These are phyloP conservation scores for Aldabrachelys gigantea DNA, from an alignment of 2,113 vertebrate genomes.

Conservation along the genomic window DNA sequence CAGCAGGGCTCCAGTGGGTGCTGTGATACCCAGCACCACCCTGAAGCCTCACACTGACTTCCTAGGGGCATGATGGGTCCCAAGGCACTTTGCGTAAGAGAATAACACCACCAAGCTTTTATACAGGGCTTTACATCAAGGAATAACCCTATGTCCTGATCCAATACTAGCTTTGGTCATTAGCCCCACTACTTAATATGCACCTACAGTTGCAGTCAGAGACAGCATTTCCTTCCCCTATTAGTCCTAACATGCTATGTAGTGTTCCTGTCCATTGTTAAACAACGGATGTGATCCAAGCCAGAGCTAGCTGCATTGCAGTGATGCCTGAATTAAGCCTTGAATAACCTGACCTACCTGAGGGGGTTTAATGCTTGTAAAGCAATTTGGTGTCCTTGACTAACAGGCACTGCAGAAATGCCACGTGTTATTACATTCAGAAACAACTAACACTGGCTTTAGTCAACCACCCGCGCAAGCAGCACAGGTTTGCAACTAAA, in stretches of 20 bases:
- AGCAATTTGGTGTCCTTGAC: conserved; percentile 71
- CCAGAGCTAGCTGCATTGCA: conserved; percentile 57
- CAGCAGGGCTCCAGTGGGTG: no score
- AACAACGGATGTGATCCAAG: conserved; percentile 66
- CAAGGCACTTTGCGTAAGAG: background rate
- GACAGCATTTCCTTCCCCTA: conserved; percentile 70
- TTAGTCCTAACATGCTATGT: conserved; percentile 53
- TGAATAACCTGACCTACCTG: conserved; percentile 67
- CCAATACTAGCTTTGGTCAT: background rate
- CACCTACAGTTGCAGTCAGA: conserved; percentile 58
- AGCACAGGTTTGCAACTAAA: background rate
- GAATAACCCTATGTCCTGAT: conserved; percentile 1
- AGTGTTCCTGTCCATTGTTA: conserved; percentile 43
- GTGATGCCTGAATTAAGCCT: conserved; percentile 60
- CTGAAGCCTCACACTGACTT: no score
- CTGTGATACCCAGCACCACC: no score
- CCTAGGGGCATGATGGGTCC: background rate
- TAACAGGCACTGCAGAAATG: conserved; percentile 58
- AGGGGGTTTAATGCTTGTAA: conserved; percentile 63
- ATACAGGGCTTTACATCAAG: background rate
- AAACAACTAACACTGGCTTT: conserved; percentile 47
- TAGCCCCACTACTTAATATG: conserved; percentile 47
- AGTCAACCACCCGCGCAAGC: background rate
- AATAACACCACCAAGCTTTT: background rate
- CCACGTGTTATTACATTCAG: conserved; percentile 29